Evolutionary conservation across 1,140 invertebrate genomes (phyloP), one percentile per base, ranked within the genome.

Genomic region (Agrilus planipennis): DNA sequence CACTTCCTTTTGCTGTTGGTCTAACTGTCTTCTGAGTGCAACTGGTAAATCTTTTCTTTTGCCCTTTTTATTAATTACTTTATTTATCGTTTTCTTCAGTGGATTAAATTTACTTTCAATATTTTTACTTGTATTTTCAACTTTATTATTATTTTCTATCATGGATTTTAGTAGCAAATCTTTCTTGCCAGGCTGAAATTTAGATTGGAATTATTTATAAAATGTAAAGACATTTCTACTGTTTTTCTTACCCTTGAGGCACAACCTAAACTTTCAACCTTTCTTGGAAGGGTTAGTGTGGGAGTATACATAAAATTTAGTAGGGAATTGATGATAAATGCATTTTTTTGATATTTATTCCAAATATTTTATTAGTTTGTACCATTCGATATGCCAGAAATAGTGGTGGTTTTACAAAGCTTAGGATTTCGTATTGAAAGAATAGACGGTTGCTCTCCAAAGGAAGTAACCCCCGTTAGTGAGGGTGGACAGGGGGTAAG

Each of bases 11-110:
- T 73, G 70, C 42, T 73, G 67, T 41, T 69, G 67, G 52, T 79
- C 76, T 23, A 75, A 51, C 42, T 70, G 67, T 42, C 62, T 61
- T 25, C 74, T 65, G 37, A 74, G 65, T 0, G 61, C 67, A 12
- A 55, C 36, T 1, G 75, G 70, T 17, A 77, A 47, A 53, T 76
- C 61, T 53, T 72, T 76, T 9, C 71, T 57, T 52, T 75, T 77
- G 22, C 71, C 71, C 34, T 65, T 65, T 45, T 58, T 63, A 31
- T 73, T 60, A 14, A 63, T 55, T 0, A 46, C 34, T 45, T 54
- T 57, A 22, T 51, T 48, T 22, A 18, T 29, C n/a, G 43, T 41
- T 46, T 52, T 53, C 11, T 30, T 43, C 18, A 48, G 25, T 19
- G 14, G 10, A 16, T 35, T 14, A n/a, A 31, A 19, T 32, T 38